Base-by-base conservation (phyloP, 2,797 vertebrate species). In the Trichosurus vulpecula region DNA sequence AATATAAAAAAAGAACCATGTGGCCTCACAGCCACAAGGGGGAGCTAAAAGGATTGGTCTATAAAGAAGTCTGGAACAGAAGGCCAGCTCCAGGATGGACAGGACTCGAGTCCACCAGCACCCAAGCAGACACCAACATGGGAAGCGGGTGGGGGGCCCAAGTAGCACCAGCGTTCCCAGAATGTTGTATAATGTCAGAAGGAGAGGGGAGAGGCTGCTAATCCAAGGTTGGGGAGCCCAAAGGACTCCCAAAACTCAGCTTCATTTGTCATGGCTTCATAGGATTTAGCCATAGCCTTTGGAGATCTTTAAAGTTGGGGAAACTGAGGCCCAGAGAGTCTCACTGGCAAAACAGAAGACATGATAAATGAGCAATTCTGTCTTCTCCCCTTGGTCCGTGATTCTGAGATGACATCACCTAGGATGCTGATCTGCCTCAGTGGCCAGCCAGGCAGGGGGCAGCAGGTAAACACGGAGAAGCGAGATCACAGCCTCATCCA, bases 1-100 rank as follows among this genome's bases (percentile, higher is more conserved):
- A 25, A 87, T 47, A 61, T 4, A 16, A 66, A 27, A 51, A 0
- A 35, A 30, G 27, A n/a, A 81, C 91, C 66, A 25, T 94, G 93
- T 94, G 90, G n/a, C 56, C 81, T 57, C 0, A 13, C 19, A 10
- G 92, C 97, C 98, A 96, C 98, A 30, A 96, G 98, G 92, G 97
- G 98, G 98, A 93, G 91, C 97, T 91, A 93, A 4, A 66, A 97
- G 97, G 61, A 93, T 74, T 51, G n/a, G 41, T 31, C 11, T 30
- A 19, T 31, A 91, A 0, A 30, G 54, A 66, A 51, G 31, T 92
- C 81, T 10, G 81, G 93, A 41, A 41, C 41, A 52, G 16, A 55
- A 91, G 25, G 30, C n/a, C 58, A 93, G 61, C 96, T 96, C 93
- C 81, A 0, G 52, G 58, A 81, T 47, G 19, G 41, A 41, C n/a